Evolutionary conservation across 2,113 vertebrate species (phyloP).

Genomic region (Suricata suricatta): DNA sequence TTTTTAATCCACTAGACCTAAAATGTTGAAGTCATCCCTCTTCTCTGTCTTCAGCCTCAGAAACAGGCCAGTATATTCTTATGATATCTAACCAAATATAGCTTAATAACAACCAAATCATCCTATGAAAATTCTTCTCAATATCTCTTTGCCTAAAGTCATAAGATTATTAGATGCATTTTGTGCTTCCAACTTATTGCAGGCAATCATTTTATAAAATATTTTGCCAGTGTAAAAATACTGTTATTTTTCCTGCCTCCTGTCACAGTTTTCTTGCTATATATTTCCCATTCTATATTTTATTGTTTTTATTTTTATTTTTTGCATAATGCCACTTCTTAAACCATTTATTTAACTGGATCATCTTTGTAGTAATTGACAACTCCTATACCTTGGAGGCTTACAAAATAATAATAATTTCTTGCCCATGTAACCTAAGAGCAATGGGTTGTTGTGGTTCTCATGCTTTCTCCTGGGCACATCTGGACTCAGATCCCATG

Average conservation of each 20-base stretch:
- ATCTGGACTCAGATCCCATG: not conserved
- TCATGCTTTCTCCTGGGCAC: not conserved
- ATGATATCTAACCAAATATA: not conserved
- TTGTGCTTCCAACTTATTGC: not conserved
- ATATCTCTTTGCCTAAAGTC: not conserved
- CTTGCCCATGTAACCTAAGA: not conserved
- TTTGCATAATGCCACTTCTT: not conserved
- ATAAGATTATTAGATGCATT: not conserved
- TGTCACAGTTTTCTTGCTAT: not conserved
- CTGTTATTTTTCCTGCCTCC: not conserved
- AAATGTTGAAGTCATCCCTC: not conserved
- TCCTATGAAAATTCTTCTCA: not conserved
- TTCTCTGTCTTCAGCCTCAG: not conserved
- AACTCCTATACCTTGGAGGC: not conserved
- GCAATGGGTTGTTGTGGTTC: not conserved
- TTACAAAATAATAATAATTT: not conserved
- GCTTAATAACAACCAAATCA: not conserved
- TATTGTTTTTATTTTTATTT: not conserved
- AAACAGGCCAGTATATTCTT: not conserved
- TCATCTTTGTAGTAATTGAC: not conserved
- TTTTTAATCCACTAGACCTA: not conserved
- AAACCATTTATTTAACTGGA: not conserved
- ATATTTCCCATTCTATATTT: not conserved
- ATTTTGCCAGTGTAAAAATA: not conserved
- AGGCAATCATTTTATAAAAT: not conserved